These are phyloP conservation scores for Phymatocera aterrima DNA, from an alignment of 2,888 invertebrate genomes.

Conservation along the genomic window DNA sequence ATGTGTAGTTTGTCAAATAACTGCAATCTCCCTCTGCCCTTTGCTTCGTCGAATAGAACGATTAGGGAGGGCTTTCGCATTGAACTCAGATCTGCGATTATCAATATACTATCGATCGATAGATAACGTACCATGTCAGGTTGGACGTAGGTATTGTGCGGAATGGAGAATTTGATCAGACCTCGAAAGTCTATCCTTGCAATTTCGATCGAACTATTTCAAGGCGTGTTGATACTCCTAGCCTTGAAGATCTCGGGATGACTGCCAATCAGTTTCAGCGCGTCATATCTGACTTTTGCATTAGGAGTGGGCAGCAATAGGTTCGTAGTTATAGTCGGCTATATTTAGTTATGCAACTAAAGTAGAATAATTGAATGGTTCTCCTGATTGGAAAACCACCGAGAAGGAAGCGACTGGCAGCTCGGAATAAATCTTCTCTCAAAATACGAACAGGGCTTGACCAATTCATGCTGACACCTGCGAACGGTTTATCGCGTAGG, in stretches of 20 bases:
- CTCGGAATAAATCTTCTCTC: conserved; percentile 1
- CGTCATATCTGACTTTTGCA: conserved; percentile 22
- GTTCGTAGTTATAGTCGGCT: not conserved
- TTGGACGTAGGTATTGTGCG: not conserved
- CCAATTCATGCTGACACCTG: conserved; percentile 34
- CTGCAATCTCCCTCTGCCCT: too few species aligned
- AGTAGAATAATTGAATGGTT: not conserved
- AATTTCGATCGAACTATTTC: conserved; percentile 22
- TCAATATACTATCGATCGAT: not conserved
- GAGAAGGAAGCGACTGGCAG: not conserved
- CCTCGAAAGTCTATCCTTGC: conserved; percentile 45
- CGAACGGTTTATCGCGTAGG: conserved; percentile 22
- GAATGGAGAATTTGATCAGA: conserved; percentile 23
- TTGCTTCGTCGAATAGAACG: not conserved
- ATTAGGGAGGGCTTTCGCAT: too few species aligned
- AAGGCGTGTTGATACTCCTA: conserved; percentile 35
- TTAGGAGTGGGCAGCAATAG: not conserved
- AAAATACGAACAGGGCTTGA: conserved; percentile 23
- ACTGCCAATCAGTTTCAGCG: conserved; percentile 28
- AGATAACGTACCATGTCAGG: not conserved
- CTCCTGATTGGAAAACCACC: not conserved
- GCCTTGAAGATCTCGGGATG: conserved; percentile 38
- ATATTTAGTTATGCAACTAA: not conserved
- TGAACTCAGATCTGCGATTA: not conserved
- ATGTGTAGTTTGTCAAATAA: too few species aligned